Conservation (phyloP, 2,888 invertebrate genomes). For the Notocelia uddmanniana region DNA sequence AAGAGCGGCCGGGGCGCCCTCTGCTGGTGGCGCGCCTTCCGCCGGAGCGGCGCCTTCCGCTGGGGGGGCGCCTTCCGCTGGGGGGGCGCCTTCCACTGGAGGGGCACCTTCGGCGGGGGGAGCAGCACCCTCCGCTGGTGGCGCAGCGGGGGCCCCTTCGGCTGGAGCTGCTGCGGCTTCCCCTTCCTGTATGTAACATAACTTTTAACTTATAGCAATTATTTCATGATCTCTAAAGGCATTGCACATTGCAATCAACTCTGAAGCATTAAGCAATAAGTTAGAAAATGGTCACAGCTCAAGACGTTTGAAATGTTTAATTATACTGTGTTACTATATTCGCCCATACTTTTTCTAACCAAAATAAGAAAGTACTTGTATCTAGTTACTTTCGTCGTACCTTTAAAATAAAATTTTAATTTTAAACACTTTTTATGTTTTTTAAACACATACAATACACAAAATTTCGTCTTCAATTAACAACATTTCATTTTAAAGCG, state of each 20-base stretch:
- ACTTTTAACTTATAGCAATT: not conserved
- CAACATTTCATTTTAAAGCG: no score
- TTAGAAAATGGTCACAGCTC: not conserved
- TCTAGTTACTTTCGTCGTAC: no score
- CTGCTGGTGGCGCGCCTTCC: constrained; percentile 58
- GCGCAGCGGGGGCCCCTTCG: constrained; percentile 42
- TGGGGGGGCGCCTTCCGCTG: constrained; percentile 60
- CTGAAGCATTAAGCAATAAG: not conserved
- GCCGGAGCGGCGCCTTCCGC: constrained; percentile 50
- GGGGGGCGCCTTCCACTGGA: constrained; percentile 57
- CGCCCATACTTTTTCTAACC: not conserved
- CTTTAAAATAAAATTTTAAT: no score
- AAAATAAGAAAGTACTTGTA: no score
- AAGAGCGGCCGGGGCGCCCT: constrained; percentile 59
- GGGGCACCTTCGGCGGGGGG: constrained; percentile 49
- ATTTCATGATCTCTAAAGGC: not conserved
- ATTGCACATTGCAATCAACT: not conserved
- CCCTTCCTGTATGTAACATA: constrained; percentile 50
- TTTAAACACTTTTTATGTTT: no score
- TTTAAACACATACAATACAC: no score
- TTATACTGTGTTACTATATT: not conserved
- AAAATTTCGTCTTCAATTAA: no score
- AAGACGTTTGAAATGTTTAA: not conserved
- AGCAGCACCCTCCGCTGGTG: not conserved
- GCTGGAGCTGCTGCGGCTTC: constrained; percentile 56